These are phyloP conservation scores for Ethmia dodecea DNA, from an alignment of 2,888 invertebrate species.

Conservation along the genomic window DNA sequence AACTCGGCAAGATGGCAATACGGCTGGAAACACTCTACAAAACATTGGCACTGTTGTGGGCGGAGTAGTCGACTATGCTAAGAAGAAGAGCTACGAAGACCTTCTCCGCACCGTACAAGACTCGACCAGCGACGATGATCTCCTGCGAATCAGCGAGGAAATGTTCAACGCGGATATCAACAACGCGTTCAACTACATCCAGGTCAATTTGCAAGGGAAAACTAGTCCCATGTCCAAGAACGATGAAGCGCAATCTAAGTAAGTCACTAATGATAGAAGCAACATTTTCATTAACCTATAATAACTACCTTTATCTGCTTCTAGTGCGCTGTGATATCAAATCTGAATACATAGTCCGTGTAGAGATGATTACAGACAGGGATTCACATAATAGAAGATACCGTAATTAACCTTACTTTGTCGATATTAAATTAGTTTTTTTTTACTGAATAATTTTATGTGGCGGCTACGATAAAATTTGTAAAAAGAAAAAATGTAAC, in stretches of 20 bases:
- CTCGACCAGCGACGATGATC: slow-evolving; percentile 80
- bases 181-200: slow-evolving; percentile 84
- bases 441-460: too few species aligned
- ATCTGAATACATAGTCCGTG: too few species aligned
- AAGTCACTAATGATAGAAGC: slow-evolving; percentile 43
- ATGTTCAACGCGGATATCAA: slow-evolving; percentile 85
- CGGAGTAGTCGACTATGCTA: slow-evolving; percentile 67
- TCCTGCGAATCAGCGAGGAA: slow-evolving; percentile 83
- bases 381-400: too few species aligned
- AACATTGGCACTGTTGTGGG: slow-evolving; percentile 69
- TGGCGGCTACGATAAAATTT: too few species aligned
- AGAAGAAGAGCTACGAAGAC: slow-evolving; percentile 69
- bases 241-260: slow-evolving; percentile 87
- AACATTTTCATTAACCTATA: slow-evolving; percentile 13
- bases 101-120: slow-evolving; percentile 62
- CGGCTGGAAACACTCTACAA: slow-evolving; percentile 55
- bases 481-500: too few species aligned
- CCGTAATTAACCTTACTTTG: too few species aligned
- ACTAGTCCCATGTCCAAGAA: slow-evolving; percentile 82
- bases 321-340: too few species aligned
- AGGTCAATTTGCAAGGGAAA: slow-evolving; percentile 85
- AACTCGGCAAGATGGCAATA: slow-evolving; percentile 57
- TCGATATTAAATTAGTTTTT: too few species aligned
- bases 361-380: too few species aligned
- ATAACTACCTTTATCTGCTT: slow-evolving; percentile 7